Conservation (phyloP, 2,888 invertebrate genomes). For the Agrochola macilenta region DNA sequence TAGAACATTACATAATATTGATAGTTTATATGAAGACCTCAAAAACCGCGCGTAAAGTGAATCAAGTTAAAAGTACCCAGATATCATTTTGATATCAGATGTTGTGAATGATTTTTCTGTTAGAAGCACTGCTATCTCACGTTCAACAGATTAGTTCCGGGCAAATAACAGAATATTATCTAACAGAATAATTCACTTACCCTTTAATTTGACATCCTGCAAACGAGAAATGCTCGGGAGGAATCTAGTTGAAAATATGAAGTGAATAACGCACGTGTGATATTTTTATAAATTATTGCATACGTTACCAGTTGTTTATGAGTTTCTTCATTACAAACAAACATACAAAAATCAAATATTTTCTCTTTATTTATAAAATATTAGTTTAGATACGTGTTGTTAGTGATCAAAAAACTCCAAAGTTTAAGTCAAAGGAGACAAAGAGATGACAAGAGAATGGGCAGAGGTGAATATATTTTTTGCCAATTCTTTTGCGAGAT, state of each 20-base stretch:
- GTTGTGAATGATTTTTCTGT: constrained; percentile 10
- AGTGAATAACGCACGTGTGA: constrained; percentile 17
- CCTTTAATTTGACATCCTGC: constrained; percentile 28
- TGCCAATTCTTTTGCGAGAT: not conserved
- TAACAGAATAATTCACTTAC: constrained; percentile 44
- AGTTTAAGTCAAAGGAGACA: constrained; percentile 22
- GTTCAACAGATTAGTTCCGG: constrained; percentile 36
- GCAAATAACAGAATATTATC: constrained; percentile 24
- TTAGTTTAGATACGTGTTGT: constrained; percentile 7
- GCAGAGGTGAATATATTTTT: constrained; percentile 28
- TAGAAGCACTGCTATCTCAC: not conserved
- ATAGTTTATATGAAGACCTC: not conserved
- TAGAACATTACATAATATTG: not conserved
- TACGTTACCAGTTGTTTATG: no score
- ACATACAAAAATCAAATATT: no score
- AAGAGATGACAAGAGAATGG: constrained; percentile 5
- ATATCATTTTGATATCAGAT: not conserved
- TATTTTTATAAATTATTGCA: no score
- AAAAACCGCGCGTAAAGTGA: not conserved
- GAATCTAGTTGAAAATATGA: constrained; percentile 25
- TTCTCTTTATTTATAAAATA: no score
- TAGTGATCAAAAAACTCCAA: constrained; percentile 21
- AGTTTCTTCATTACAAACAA: no score
- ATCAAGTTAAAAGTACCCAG: no score
- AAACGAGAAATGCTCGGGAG: constrained; percentile 22